Base-by-base conservation (phyloP, 2,888 invertebrate genomes). In the Choristoneura rosaceana region DNA sequence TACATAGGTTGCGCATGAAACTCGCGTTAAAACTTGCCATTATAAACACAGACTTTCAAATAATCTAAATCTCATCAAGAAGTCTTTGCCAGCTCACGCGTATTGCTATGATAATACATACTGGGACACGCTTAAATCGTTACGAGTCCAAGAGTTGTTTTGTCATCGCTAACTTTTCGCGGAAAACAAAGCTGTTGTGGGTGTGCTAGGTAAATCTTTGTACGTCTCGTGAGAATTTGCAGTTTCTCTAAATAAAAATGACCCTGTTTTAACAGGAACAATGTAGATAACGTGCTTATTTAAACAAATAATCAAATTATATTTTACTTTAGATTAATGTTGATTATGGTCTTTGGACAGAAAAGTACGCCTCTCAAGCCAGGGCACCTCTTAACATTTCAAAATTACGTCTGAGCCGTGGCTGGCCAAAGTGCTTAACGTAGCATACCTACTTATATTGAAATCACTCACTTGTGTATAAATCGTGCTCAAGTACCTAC, bases 1-100 rank as follows among this genome's bases (percentile, higher is more conserved):
- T 34, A 43, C n/a, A 4, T 15, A n/a, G n/a, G n/a, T n/a, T n/a
- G 43, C 55, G 33, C 34, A n/a, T 17, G 15, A 12, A 63, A 69
- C 62, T 55, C 52, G 43, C 66, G 52, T 66, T 61, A 33, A 52
- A 63, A 70, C 17, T 70, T 58, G 63, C 34, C n/a, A 55, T 52
- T 25, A 25, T 25, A 25, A 25, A 52, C 33, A 58, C n/a, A 59
- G 58, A 15, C 15, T 60, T 60, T 60, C 10, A 65, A 69, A 59
- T 43, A 60, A 38, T 8, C 38, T 25, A 14, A 45, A 15, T 34
- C 55, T 58, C 47, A 41, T 25, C 38, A 38, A 64, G 41, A 61
- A 43, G 17, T n/a, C 60, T 59, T 15, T 25, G 41, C 33, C 41
- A 33, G 25, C 65, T 66, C 3, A 25, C 25, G 25, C 17, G 17